These are phyloP conservation scores for Epicauta chinensis DNA, from an alignment of 1,140 invertebrate species.

Conservation along the genomic window DNA sequence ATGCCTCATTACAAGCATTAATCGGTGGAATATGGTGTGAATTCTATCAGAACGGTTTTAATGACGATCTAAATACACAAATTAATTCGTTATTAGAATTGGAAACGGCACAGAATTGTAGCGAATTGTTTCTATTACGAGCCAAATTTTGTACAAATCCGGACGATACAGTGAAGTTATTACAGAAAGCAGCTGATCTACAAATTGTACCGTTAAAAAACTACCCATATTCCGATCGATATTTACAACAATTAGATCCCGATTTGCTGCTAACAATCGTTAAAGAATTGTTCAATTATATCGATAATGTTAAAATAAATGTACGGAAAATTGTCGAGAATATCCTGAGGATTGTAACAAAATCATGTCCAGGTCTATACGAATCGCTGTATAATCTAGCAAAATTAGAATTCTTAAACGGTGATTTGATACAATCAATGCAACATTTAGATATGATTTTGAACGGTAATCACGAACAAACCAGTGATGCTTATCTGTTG, in stretches of 20 bases:
- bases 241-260: constrained; percentile 73
- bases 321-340: constrained; percentile 44
- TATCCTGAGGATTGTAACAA: constrained; percentile 61
- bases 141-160: constrained; percentile 58
- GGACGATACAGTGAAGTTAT: constrained; percentile 52
- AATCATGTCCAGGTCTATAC: constrained; percentile 76
- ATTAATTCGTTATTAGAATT: constrained; percentile 82
- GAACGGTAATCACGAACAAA: constrained; percentile 58
- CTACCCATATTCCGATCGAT: constrained; percentile 66
- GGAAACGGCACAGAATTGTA: constrained; percentile 51
- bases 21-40: constrained; percentile 78
- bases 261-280: constrained; percentile 78
- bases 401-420: constrained; percentile 72
- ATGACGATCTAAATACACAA: constrained; percentile 66
- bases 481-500: constrained; percentile 76
- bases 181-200: constrained; percentile 65
- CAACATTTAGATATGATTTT: constrained; percentile 64
- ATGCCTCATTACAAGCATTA: constrained; percentile 70
- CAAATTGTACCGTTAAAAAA: constrained; percentile 58
- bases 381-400: constrained; percentile 68
- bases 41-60: constrained; percentile 55
- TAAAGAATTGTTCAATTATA: constrained; percentile 68
- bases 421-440: constrained; percentile 62
- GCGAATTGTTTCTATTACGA: constrained; percentile 61
- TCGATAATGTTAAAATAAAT: constrained; percentile 56